Percentiles rank a stretch among this genome's conserved stretches.
Conservation (phyloP, 2,888 invertebrate species). For the Cheilosia variabilis region DNA sequence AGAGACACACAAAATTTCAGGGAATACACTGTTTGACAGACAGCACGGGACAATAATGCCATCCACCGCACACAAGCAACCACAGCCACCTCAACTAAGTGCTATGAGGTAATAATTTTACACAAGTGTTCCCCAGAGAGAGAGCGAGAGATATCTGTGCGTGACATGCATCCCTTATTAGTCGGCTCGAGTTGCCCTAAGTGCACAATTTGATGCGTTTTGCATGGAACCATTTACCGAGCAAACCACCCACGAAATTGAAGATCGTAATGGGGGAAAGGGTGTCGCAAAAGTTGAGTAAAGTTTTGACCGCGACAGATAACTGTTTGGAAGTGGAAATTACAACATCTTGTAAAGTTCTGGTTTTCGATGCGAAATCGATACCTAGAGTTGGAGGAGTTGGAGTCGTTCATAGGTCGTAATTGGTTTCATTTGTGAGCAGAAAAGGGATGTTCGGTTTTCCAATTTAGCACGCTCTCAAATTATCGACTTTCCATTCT, state of each 20-base stretch:
- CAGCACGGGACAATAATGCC: conserved; percentile 49
- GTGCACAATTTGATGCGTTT: conserved; percentile 64
- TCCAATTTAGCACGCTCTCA: too few relatives aligned
- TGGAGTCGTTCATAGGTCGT: too few relatives aligned
- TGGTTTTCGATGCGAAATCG: neutral
- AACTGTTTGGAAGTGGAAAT: neutral
- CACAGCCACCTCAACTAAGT: conserved; percentile 4
- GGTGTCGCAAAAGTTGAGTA: neutral
- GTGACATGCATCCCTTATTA: conserved; percentile 70
- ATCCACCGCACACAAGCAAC: conserved; percentile 3
- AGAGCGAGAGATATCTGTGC: conserved; percentile 37
- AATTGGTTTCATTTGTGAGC: too few relatives aligned
- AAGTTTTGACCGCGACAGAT: neutral
- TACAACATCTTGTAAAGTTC: neutral
- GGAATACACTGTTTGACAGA: conserved; percentile 55
- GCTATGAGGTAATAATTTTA: conserved; percentile 51
- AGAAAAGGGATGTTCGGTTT: too few relatives aligned
- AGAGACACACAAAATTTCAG: conserved; percentile 43
- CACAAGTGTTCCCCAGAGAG: conserved; percentile 52
- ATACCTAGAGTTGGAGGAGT: neutral
- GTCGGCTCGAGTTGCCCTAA: conserved; percentile 19
- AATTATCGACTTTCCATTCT: too few relatives aligned
- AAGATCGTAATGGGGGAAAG: neutral
- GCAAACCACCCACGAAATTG: conserved; percentile 60
- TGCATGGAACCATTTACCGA: conserved; percentile 47